Evolutionary conservation across 2,888 invertebrate species (phyloP), one percentile per base, ranked within the genome.

Genomic region (Stramonita haemastoma): DNA sequence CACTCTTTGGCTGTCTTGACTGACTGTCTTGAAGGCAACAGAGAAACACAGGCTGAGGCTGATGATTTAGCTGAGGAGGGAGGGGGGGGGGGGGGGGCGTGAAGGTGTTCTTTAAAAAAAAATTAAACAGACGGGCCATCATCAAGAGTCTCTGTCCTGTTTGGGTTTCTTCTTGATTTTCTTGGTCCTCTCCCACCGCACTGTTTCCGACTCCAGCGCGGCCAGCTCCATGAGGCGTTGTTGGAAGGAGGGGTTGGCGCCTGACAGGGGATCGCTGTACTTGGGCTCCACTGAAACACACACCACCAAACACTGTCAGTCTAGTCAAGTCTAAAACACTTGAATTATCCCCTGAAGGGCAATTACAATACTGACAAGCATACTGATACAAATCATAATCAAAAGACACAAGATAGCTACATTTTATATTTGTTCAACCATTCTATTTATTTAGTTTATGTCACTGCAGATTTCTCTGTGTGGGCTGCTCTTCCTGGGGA

Each of bases 171-270:
- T 95, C 93, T 95, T 95, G 36, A 95, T 90, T 90, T 93, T 93
- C 90, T 94, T 93, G 89, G 93, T 91, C 87, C 94, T 92, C 91
- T 95, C 95, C 94, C 94, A 95, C 85, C 95, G 91, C 19, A 95
- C 94, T 60, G 95, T 95, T 87, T 95, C 95, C 22, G 94, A 93
- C 89, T 95, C 95, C 89, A 95, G 92, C 56, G 94, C 93, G 87
- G 94, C 93, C 90, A 95, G 91, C 91, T 95, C 95, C 92, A 94
- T 93, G n/a, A 95, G 92, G 87, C 95, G 92, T 90, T 94, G 94
- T 90, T 95, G 95, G 91, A 95, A 95, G 17, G 94, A 93, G 22
- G 94, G 92, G 26, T 94, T 92, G 73, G 95, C 94, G 87, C 95
- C 94, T 32, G 92, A 79, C 46, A 95, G 87, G 5, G 95, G 95